Percentiles rank a stretch among this genome's conserved stretches.
These are phyloP conservation scores for Pyrgus malvae DNA, from an alignment of 2,888 invertebrate genomes.

Conservation along the genomic window DNA sequence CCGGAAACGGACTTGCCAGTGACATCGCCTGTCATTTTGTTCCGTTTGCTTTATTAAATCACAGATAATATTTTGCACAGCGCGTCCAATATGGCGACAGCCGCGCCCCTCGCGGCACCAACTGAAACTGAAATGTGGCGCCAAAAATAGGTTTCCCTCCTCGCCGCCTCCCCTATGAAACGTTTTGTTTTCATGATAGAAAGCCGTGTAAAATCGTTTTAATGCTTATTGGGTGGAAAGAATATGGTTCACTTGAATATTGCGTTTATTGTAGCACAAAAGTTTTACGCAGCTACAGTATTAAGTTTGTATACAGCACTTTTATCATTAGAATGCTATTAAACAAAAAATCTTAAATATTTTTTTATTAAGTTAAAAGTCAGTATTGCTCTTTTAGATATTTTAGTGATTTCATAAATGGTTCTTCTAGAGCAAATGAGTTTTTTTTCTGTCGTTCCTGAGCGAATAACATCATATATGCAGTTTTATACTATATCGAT, in stretches of 20 bases:
- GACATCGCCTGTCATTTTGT: slow-evolving; percentile 56
- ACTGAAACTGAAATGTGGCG: slow-evolving; percentile 72
- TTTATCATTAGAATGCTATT: no score
- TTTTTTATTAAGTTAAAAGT: no score
- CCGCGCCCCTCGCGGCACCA: slow-evolving; percentile 59
- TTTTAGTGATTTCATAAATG: no score
- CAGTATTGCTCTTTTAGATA: no score
- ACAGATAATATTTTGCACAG: slow-evolving; percentile 33
- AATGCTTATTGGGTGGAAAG: slow-evolving; percentile 5
- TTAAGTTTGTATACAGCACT: no score
- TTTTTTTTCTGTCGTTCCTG: no score
- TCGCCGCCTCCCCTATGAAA: slow-evolving; percentile 39
- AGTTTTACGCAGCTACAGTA: no score
- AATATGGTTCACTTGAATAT: neutral
- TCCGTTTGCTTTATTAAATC: slow-evolving; percentile 23
- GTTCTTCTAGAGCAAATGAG: no score
- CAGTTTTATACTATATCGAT: no score
- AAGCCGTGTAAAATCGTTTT: slow-evolving; percentile 42
- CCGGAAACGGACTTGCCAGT: slow-evolving; percentile 61
- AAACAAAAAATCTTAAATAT: no score
- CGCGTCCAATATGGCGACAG: slow-evolving; percentile 51
- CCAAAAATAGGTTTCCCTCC: slow-evolving; percentile 74
- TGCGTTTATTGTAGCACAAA: no score
- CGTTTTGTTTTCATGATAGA: slow-evolving; percentile 50
- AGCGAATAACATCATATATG: no score